These are phyloP conservation scores for Orchesellides sinensis DNA, from an alignment of 2,888 invertebrate genomes.

Conservation along the genomic window DNA sequence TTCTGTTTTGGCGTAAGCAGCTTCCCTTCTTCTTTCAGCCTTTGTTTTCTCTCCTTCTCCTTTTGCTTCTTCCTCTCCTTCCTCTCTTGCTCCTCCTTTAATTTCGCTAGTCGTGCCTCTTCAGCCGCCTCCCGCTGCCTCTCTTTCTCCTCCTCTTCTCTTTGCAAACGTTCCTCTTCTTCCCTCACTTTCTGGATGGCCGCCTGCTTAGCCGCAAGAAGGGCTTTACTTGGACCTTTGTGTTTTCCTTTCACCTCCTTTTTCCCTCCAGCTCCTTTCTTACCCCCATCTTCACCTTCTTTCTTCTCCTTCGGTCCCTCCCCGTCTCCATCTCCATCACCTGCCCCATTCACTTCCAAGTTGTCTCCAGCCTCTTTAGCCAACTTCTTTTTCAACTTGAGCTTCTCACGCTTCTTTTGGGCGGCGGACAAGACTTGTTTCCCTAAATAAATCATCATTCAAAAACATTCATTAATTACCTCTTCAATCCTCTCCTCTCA, in stretches of 20 bases:
- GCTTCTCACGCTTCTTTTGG: conserved; percentile 93
- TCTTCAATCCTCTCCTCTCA: no score
- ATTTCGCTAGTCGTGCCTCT: conserved; percentile 84
- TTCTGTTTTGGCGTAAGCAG: conserved; percentile 95
- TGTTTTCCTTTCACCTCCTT: conserved; percentile 76
- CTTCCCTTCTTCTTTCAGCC: conserved; percentile 97
- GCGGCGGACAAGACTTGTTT: conserved; percentile 79
- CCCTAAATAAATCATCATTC: background rate
- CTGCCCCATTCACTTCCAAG: no score
- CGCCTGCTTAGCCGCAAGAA: conserved; percentile 95
- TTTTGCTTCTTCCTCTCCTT: conserved; percentile 93
- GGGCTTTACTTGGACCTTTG: conserved; percentile 88
- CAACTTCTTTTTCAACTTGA: conserved; percentile 87
- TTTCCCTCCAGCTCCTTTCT: conserved; percentile 74
- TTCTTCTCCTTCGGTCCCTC: conserved; percentile 74
- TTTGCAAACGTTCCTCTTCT: conserved; percentile 87
- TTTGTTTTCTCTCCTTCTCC: conserved; percentile 94
- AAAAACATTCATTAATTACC: no score
- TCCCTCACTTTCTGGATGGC: conserved; percentile 91
- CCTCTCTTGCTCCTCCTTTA: conserved; percentile 86
- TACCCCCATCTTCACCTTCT: conserved; percentile 61
- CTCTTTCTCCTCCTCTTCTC: conserved; percentile 89
- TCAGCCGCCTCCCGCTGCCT: conserved; percentile 80
- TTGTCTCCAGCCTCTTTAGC: conserved; percentile 82
- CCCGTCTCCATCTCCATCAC: conserved; percentile 75